Evolutionary conservation across 2,797 vertebrate species (phyloP).

Genomic region (Coregonus ussuriensis): DNA sequence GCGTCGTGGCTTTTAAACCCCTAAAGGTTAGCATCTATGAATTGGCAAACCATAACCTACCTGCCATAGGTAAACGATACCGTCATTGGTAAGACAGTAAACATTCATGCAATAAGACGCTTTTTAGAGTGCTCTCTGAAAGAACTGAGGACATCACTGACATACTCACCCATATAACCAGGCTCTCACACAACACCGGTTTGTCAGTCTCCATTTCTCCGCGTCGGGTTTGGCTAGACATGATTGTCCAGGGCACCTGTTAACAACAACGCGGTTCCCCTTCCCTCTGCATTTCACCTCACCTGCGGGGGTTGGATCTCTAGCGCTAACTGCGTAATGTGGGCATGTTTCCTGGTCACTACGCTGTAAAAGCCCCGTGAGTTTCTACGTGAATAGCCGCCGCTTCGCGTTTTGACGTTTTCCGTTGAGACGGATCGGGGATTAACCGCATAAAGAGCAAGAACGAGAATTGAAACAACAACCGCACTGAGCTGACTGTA

Average conservation of each 20-base stretch:
- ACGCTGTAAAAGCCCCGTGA: constrained; percentile 52
- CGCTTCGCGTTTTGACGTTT: constrained; percentile 26
- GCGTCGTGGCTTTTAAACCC: too few relatives aligned
- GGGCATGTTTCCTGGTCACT: background rate
- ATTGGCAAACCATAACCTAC: constrained; percentile 15
- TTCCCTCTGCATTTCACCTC: constrained; percentile 73
- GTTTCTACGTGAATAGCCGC: constrained; percentile 61
- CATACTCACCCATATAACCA: constrained; percentile 91
- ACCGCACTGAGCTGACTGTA: constrained; percentile 16
- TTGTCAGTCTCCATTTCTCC: constrained; percentile 72
- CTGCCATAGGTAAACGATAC: constrained; percentile 63
- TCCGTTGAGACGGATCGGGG: constrained; percentile 15
- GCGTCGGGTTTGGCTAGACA: constrained; percentile 33
- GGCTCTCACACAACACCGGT: constrained; percentile 85
- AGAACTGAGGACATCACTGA: background rate
- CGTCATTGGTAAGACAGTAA: background rate
- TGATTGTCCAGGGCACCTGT: constrained; percentile 72
- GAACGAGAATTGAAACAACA: constrained; percentile 38
- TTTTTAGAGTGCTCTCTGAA: background rate
- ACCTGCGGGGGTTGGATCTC: constrained; percentile 69
- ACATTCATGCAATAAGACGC: constrained; percentile 6
- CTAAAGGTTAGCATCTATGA: too few relatives aligned
- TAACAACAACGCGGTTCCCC: constrained; percentile 69
- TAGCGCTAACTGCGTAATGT: constrained; percentile 45
- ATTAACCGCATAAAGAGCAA: constrained; percentile 37